Conservation (phyloP, 2,888 invertebrate genomes). For the Altica lythri region DNA sequence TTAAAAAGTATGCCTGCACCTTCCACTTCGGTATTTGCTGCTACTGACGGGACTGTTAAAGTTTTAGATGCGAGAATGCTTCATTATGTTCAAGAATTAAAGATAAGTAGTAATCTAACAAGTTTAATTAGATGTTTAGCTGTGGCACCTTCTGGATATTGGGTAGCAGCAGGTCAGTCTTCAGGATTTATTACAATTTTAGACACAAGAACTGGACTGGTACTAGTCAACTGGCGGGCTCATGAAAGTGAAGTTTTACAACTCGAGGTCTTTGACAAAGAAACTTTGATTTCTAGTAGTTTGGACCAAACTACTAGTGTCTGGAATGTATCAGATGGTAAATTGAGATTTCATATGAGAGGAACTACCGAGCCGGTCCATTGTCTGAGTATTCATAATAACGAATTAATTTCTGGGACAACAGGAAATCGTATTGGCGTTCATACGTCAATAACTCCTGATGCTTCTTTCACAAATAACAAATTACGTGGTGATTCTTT, state of each 20-base stretch:
- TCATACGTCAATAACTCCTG: slow-evolving; percentile 72
- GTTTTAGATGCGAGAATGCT: slow-evolving; percentile 85
- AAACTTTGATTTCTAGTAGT: slow-evolving; percentile 83
- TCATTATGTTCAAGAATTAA: slow-evolving; percentile 82
- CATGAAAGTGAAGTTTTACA: slow-evolving; percentile 92
- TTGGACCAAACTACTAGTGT: slow-evolving; percentile 87
- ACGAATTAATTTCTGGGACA: slow-evolving; percentile 86
- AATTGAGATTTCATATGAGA: slow-evolving; percentile 81
- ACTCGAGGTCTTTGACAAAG: slow-evolving; percentile 77
- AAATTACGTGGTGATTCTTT: slow-evolving; percentile 88
- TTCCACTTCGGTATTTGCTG: slow-evolving; percentile 76
- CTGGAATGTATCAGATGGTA: slow-evolving; percentile 86
- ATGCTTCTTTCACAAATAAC: slow-evolving; percentile 80
- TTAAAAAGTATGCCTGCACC: slow-evolving; percentile 83
- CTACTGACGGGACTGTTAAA: slow-evolving; percentile 85
- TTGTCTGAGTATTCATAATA: slow-evolving; percentile 78
- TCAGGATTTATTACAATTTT: slow-evolving; percentile 84
- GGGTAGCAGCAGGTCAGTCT: slow-evolving; percentile 90
- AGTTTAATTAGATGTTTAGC: slow-evolving; percentile 83
- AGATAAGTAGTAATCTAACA: slow-evolving; percentile 65
- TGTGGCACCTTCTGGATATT: slow-evolving; percentile 76
- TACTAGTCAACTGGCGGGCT: slow-evolving; percentile 83
- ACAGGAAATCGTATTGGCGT: slow-evolving; percentile 92
- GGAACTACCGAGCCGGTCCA: slow-evolving; percentile 93
- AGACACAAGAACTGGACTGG: slow-evolving; percentile 84